A percentile compares a stretch with the other conserved stretches of the same genome.
Evolutionary conservation across 1,140 invertebrate species (phyloP).

Genomic region (Coptotermes formosanus): DNA sequence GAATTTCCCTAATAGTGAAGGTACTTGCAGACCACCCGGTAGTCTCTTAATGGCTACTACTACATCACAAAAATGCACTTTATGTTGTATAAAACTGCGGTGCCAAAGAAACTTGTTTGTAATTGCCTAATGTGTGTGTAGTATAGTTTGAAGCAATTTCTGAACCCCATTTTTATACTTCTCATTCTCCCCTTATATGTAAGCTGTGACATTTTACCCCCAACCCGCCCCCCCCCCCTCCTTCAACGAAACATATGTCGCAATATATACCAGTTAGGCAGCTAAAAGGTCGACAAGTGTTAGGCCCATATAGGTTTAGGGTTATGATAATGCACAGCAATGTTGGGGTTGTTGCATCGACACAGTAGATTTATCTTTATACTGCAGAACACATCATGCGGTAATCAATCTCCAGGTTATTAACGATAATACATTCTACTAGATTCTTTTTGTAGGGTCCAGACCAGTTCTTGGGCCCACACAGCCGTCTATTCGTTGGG

Average conservation of each 20-base stretch:
- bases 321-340: conserved; percentile 6
- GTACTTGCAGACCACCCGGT: background rate
- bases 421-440: too few relatives aligned
- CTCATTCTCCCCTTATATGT: background rate
- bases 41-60: background rate
- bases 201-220: background rate
- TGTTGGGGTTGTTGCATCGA: background rate
- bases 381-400: background rate
- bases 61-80: background rate
- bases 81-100: background rate
- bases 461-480: too few relatives aligned
- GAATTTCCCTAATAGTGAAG: too few relatives aligned
- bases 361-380: background rate
- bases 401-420: too few relatives aligned
- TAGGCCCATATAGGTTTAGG: background rate
- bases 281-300: background rate
- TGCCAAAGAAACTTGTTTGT: background rate
- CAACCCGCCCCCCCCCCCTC: background rate
- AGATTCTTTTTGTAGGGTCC: too few relatives aligned
- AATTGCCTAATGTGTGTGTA: background rate
- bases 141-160: background rate
- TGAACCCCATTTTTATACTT: conserved; percentile 1
- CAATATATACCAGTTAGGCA: background rate
- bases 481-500: too few relatives aligned
- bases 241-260: background rate